These are phyloP conservation scores for Osmoderma eremita DNA, from an alignment of 2,888 invertebrate genomes.

Conservation along the genomic window DNA sequence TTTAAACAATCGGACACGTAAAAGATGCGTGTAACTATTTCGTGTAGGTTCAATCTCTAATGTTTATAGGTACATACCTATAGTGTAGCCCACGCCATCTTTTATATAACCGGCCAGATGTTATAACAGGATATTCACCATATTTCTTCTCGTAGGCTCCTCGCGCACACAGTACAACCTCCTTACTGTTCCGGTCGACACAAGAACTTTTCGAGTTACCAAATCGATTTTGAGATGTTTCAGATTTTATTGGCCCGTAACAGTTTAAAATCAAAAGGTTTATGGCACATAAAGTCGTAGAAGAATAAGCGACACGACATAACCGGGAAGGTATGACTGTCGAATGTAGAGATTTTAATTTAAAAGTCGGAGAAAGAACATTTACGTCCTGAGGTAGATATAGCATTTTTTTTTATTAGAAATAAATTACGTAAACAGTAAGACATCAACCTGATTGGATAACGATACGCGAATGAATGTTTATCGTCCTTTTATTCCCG, in stretches of 20 bases:
- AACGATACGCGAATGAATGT: too few species aligned
- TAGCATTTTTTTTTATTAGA: too few species aligned
- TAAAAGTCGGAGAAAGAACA: background rate
- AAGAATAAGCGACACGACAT: slow-evolving; percentile 24
- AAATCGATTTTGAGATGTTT: slow-evolving; percentile 30
- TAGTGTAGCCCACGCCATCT: slow-evolving; percentile 33
- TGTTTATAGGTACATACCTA: slow-evolving; percentile 28
- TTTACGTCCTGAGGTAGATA: too few species aligned
- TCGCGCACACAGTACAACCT: background rate
- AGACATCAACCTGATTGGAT: too few species aligned
- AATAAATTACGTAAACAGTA: too few species aligned
- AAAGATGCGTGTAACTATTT: slow-evolving; percentile 29
- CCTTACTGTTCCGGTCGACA: background rate
- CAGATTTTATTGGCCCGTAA: slow-evolving; percentile 24
- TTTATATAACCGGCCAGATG: slow-evolving; percentile 35
- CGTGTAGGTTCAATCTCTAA: slow-evolving; percentile 24
- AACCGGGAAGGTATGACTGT: background rate
- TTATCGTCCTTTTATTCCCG: too few species aligned
- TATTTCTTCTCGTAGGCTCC: background rate
- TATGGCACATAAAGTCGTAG: slow-evolving; percentile 18
- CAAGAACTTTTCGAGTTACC: background rate
- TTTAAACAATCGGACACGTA: slow-evolving; percentile 7
- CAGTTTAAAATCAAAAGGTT: slow-evolving; percentile 31
- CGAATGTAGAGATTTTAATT: slow-evolving; percentile 20
- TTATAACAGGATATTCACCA: slow-evolving; percentile 6